Conservation (phyloP, 2,888 invertebrate genomes). For the Protophormia terraenovae region DNA sequence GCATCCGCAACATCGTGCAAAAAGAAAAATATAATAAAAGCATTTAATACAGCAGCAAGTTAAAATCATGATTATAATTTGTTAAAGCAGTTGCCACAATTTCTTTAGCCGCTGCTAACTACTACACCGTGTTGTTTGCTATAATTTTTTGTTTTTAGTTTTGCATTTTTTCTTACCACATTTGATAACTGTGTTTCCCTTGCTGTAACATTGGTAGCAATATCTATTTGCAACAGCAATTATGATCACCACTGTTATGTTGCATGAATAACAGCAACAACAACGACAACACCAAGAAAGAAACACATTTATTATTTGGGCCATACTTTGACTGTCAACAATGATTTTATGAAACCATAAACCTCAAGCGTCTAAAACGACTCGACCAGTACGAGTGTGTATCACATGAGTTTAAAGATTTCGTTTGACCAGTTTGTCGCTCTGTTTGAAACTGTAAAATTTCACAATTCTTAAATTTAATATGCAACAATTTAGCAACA, state of each 20-base stretch:
- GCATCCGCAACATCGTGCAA: slow-evolving; percentile 33
- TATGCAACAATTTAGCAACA: not conserved
- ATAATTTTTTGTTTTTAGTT: not conserved
- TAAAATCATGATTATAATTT: slow-evolving; percentile 57
- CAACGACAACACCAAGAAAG: not conserved
- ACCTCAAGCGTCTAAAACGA: slow-evolving; percentile 39
- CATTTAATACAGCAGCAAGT: slow-evolving; percentile 15
- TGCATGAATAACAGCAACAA: not conserved
- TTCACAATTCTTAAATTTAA: slow-evolving; percentile 36
- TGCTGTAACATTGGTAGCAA: slow-evolving; percentile 30
- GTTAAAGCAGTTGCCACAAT: slow-evolving; percentile 56
- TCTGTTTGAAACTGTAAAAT: slow-evolving; percentile 27
- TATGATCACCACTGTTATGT: slow-evolving; percentile 20
- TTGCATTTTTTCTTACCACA: not conserved
- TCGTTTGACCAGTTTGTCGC: not conserved
- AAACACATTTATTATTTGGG: slow-evolving; percentile 52
- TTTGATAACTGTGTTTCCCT: not conserved
- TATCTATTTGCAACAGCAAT: slow-evolving; percentile 38
- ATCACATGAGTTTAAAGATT: not conserved
- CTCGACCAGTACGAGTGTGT: not conserved
- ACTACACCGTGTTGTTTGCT: not conserved
- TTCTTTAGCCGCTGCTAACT: slow-evolving; percentile 33
- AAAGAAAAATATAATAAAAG: slow-evolving; percentile 6
- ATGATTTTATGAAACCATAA: slow-evolving; percentile 51
- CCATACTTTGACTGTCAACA: slow-evolving; percentile 54